Conservation (phyloP, 2,888 invertebrate species). For the Arctia plantaginis region DNA sequence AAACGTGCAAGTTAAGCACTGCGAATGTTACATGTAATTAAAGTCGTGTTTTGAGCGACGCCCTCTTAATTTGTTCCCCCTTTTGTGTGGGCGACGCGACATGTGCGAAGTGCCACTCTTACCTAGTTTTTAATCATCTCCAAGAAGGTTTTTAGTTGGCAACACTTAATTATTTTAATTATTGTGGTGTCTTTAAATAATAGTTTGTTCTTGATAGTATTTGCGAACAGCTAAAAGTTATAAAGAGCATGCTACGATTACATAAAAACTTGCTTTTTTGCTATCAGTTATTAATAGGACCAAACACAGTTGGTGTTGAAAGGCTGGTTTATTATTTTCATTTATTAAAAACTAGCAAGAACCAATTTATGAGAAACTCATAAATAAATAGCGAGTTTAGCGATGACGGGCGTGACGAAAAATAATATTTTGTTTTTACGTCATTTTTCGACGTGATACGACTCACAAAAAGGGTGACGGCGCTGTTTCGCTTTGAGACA, state of each 20-base stretch:
- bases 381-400: slow-evolving; percentile 73
- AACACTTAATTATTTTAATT: slow-evolving; percentile 47
- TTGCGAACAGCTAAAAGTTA: slow-evolving; percentile 14
- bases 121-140: slow-evolving; percentile 57
- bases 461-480: slow-evolving; percentile 74
- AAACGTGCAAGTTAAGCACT: slow-evolving; percentile 54
- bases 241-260: background rate
- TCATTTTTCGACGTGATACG: slow-evolving; percentile 69
- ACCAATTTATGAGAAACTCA: slow-evolving; percentile 73
- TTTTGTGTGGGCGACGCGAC: slow-evolving; percentile 62
- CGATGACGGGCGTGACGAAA: slow-evolving; percentile 79
- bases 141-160: slow-evolving; percentile 40
- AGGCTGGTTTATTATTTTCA: slow-evolving; percentile 49
- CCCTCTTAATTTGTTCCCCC: slow-evolving; percentile 70
- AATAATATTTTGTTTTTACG: slow-evolving; percentile 78
- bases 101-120: slow-evolving; percentile 70
- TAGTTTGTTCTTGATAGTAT: background rate
- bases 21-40: slow-evolving; percentile 70
- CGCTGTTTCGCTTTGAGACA: slow-evolving; percentile 67
- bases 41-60: slow-evolving; percentile 68
- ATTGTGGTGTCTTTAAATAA: slow-evolving; percentile 35
- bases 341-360: slow-evolving; percentile 60
- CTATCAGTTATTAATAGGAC: slow-evolving; percentile 28
- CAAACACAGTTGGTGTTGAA: slow-evolving; percentile 37
- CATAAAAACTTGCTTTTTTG: slow-evolving; percentile 15